Evolutionary conservation across 2,113 vertebrate species (phyloP), one percentile per base, ranked within the genome.

Genomic region (Aphyosemion australe): DNA sequence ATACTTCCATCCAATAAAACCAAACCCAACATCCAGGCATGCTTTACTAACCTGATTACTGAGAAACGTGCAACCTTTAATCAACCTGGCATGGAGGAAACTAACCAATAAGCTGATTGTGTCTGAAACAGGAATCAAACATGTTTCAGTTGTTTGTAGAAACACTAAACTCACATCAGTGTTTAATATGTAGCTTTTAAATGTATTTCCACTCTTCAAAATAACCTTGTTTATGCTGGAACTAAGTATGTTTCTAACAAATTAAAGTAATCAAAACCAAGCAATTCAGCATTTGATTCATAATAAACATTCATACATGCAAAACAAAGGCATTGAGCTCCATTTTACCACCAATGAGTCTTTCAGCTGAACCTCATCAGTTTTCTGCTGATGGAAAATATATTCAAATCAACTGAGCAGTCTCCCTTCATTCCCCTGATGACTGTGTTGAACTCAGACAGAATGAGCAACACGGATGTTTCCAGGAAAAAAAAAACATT

Each of bases 331-430:
- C 34, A 6, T 37, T 10, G 9, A 10, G 6, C 34, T 37, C 9
- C 41, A 62, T 50, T 39, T 54, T 41, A 1, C n/a, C 34, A 10
- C 65, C 16, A 51, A 65, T 61, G 65, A 72, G 42, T 15, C 0
- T 61, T 65, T 21, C 32, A 26, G 39, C 16, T 59, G n/a, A 48
- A 21, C 47, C 55, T 58, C 59, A 50, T 68, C 53, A 52, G 16
- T 52, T 37, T 37, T 32, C 16, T 32, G n/a, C 51, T 79, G 72
- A 76, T 82, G 65, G 57, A 53, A 66, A 72, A 66, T 49, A 43
- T 32, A 65, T 66, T 81, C 34, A 52, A 42, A 71, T 76, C 41
- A 39, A 13, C 16, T 8, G 31, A 16, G 32, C 14, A 0, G 41
- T 8, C 47, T 47, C 12, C 0, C 1, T 18, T 37, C n/a, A 8